Conservation (phyloP, 2,113 vertebrate species). For the Chelonoidis abingdonii region DNA sequence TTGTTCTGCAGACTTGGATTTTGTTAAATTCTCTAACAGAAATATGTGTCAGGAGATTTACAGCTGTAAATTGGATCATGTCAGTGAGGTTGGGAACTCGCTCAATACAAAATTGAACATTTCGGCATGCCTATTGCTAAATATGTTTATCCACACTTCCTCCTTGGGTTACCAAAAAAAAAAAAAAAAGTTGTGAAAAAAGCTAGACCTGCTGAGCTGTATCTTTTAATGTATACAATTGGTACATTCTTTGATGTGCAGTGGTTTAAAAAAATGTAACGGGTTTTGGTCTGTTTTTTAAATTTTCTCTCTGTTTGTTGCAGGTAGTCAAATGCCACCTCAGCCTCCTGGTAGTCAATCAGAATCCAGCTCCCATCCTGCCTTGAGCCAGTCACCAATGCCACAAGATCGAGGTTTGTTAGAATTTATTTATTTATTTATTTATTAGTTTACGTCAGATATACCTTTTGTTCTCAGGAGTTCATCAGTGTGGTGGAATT, state of each 20-base stretch:
- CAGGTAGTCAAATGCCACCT: constrained; percentile 90
- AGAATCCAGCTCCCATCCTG: constrained; percentile 89
- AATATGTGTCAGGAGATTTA: constrained; percentile 62
- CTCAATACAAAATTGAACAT: constrained; percentile 65
- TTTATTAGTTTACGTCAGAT: constrained; percentile 16
- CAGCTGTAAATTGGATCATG: constrained; percentile 66
- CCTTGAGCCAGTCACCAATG: constrained; percentile 93
- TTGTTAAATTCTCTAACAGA: constrained; percentile 61
- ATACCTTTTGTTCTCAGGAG: constrained; percentile 15
- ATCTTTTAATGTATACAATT: neutral
- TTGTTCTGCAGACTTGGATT: constrained; percentile 57
- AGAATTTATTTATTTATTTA: constrained; percentile 20
- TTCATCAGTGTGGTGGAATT: constrained; percentile 40
- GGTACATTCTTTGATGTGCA: constrained; percentile 4
- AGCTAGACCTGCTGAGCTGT: constrained; percentile 28
- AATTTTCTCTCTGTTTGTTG: constrained; percentile 68
- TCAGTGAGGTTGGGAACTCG: constrained; percentile 59
- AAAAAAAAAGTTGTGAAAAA: neutral
- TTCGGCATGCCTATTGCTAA: constrained; percentile 57
- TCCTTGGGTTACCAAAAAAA: constrained; percentile 17
- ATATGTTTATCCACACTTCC: constrained; percentile 61
- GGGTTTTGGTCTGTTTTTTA: constrained; percentile 34
- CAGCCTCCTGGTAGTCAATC: constrained; percentile 90
- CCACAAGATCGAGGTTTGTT: constrained; percentile 95
- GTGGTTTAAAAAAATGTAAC: constrained; percentile 2